Percentiles rank a stretch among this genome's conserved stretches.
Conservation (phyloP, 2,113 vertebrate species). For the Diphyllodes magnificus region DNA sequence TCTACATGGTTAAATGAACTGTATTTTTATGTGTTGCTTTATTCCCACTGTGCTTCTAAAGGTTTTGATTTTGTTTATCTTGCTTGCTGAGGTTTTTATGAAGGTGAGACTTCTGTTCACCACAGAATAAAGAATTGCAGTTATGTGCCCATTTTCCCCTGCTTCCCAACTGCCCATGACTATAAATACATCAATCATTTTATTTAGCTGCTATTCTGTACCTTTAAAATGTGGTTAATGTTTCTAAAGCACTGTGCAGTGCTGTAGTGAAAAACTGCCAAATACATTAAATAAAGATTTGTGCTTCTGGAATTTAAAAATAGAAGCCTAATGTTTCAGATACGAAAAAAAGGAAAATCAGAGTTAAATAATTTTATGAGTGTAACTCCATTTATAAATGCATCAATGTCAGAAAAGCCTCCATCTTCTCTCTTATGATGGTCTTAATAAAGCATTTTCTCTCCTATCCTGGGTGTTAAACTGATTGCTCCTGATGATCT, state of each 20-base stretch:
- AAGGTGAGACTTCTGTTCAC: neutral
- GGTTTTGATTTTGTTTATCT: neutral
- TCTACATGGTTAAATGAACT: neutral
- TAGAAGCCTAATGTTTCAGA: neutral
- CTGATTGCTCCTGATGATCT: neutral
- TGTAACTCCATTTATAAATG: neutral
- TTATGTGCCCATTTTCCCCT: neutral
- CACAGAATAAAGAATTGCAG: neutral
- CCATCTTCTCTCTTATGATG: neutral
- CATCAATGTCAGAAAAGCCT: neutral
- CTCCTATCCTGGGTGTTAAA: neutral
- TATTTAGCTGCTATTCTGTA: neutral
- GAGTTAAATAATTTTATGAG: neutral
- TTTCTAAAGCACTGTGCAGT: neutral
- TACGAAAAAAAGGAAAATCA: neutral
- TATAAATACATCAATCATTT: neutral
- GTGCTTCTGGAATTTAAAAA: neutral
- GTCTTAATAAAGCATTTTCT: neutral
- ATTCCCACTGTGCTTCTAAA: neutral
- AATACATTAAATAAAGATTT: neutral
- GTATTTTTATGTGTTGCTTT: neutral
- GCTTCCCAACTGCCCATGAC: neutral
- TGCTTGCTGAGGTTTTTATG: neutral
- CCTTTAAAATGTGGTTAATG: neutral
- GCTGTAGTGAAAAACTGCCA: neutral